Percentiles rank a stretch among this genome's conserved stretches.
These are phyloP conservation scores for Lycia hirtaria DNA, from an alignment of 2,888 invertebrate genomes.

Conservation along the genomic window DNA sequence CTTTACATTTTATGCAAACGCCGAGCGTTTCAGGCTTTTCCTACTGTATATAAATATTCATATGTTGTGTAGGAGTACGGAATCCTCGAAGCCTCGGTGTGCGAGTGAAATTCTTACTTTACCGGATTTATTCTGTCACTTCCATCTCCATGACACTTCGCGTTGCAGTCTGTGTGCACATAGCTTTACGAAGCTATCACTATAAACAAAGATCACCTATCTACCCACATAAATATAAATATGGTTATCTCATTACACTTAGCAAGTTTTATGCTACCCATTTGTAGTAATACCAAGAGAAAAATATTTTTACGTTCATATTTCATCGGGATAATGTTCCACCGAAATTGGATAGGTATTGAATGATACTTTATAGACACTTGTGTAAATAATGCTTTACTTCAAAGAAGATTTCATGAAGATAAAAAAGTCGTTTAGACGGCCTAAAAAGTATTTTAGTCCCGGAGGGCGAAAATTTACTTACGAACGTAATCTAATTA, in stretches of 20 bases:
- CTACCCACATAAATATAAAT: slow-evolving; percentile 13
- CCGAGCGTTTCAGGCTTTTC: too few relatives aligned
- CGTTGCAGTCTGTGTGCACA: neutral
- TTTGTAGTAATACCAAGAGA: slow-evolving; percentile 15
- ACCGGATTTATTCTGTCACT: too few relatives aligned
- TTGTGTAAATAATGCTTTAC: neutral
- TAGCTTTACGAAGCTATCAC: neutral
- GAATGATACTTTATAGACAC: slow-evolving; percentile 16
- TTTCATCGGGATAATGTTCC: slow-evolving; percentile 20
- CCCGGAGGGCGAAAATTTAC: too few relatives aligned
- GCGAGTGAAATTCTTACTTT: too few relatives aligned
- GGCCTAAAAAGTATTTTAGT: neutral
- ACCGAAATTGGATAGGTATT: slow-evolving; percentile 25
- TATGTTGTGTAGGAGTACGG: too few relatives aligned
- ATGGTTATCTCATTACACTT: slow-evolving; percentile 25
- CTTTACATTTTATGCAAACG: too few relatives aligned
- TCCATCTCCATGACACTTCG: too few relatives aligned
- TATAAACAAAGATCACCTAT: slow-evolving; percentile 6
- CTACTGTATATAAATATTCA: too few relatives aligned
- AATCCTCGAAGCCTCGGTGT: too few relatives aligned
- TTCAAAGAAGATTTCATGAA: neutral
- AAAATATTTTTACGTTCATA: slow-evolving; percentile 21
- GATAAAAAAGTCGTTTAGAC: neutral
- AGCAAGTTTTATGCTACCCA: slow-evolving; percentile 20
- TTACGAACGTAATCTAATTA: too few relatives aligned